These are phyloP conservation scores for Cydia pomonella DNA, from an alignment of 1,140 invertebrate genomes.

Conservation along the genomic window DNA sequence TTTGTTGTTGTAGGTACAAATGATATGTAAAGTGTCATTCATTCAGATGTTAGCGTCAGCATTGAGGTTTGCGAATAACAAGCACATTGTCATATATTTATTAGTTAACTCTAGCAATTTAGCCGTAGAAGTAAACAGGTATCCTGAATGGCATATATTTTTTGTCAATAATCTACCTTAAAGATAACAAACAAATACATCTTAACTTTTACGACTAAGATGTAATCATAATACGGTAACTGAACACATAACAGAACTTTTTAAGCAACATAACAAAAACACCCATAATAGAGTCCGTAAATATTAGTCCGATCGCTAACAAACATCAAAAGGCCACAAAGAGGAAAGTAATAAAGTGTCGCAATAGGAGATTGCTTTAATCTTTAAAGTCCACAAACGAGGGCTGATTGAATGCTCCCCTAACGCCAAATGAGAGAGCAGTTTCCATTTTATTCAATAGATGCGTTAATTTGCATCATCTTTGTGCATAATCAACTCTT, in stretches of 20 bases:
- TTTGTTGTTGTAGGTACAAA: not conserved
- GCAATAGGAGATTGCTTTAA: conserved; percentile 76
- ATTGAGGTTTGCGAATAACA: not conserved
- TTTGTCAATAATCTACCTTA: conserved; percentile 31
- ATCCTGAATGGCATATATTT: conserved; percentile 34
- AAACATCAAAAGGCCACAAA: conserved; percentile 76
- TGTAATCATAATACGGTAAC: not conserved
- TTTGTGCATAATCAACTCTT: conserved; percentile 53
- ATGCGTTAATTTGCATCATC: conserved; percentile 78
- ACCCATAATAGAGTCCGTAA: conserved; percentile 51
- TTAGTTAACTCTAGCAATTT: not conserved
- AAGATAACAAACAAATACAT: not conserved
- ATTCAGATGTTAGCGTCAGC: not conserved
- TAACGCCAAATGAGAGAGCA: conserved; percentile 65
- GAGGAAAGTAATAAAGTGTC: conserved; percentile 76
- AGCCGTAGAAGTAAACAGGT: not conserved
- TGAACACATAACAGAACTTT: conserved; percentile 1
- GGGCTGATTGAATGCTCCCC: conserved; percentile 75
- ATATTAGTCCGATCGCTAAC: conserved; percentile 65
- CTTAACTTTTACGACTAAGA: not conserved
- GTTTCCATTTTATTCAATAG: conserved; percentile 73
- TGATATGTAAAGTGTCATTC: not conserved
- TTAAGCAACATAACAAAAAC: not conserved
- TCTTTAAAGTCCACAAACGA: conserved; percentile 72
- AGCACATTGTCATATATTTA: not conserved